Evolutionary conservation across 2,888 invertebrate genomes (phyloP).

Genomic region (Conops quadrifasciatus): DNA sequence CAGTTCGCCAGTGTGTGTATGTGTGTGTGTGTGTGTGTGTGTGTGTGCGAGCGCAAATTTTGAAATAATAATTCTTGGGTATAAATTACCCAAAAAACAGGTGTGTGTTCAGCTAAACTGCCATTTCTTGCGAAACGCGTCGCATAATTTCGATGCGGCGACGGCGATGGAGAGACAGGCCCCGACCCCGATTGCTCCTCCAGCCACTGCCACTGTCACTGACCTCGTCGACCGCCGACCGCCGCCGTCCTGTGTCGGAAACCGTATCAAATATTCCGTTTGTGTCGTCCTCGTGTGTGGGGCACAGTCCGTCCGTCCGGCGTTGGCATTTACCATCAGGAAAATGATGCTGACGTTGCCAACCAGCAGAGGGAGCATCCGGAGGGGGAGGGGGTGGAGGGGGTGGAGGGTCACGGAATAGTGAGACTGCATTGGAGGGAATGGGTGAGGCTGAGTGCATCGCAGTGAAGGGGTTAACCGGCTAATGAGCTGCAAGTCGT

Average conservation of each 20-base stretch:
- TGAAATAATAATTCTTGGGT: slow-evolving; percentile 66
- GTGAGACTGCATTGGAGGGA: slow-evolving; percentile 18
- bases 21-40: slow-evolving; percentile 36
- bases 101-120: slow-evolving; percentile 62
- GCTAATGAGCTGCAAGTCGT: slow-evolving; percentile 59
- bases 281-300: slow-evolving; percentile 48
- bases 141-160: slow-evolving; percentile 46
- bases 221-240: not conserved
- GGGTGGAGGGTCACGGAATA: too few species aligned
- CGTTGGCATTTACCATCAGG: slow-evolving; percentile 62
- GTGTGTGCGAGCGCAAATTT: slow-evolving; percentile 57
- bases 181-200: not conserved
- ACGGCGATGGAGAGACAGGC: not conserved
- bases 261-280: slow-evolving; percentile 38
- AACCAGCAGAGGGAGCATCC: slow-evolving; percentile 48
- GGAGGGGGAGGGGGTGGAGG: slow-evolving; percentile 9
- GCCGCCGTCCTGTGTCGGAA: not conserved
- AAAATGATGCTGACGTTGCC: slow-evolving; percentile 63
- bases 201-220: too few species aligned
- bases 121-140: slow-evolving; percentile 51
- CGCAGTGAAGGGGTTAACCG: slow-evolving; percentile 34
- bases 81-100: slow-evolving; percentile 64
- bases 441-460: not conserved
- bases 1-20: slow-evolving; percentile 36
- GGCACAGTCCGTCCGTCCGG: slow-evolving; percentile 18